A percentile compares a stretch with the other conserved stretches of the same genome.
phyloP scores from a whole-genome alignment of 2,797 vertebrate species.

The Fringilla coelebs region DNA sequence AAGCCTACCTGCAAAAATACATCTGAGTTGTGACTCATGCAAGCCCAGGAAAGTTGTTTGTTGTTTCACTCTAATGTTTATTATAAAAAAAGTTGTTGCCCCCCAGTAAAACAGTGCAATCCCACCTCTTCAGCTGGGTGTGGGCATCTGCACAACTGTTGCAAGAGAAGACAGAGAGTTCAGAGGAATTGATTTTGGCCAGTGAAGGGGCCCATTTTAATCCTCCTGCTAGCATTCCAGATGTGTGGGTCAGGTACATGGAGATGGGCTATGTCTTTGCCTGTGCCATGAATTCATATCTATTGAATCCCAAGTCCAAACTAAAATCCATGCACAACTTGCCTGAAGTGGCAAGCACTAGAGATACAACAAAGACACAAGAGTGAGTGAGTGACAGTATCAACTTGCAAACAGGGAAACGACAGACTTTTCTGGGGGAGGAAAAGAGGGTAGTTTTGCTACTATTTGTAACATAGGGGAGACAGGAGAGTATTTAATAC shows the following conservation, averaged over 20 bases:
- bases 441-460: not conserved
- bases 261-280: rapidly evolving
- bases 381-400: not conserved
- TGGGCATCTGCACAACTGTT: not conserved
- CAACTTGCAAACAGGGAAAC: not conserved
- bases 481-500: not conserved
- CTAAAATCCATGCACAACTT: not conserved
- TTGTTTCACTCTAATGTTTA: not conserved
- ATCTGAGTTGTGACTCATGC: not conserved
- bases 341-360: not conserved
- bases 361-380: not conserved
- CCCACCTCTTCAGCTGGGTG: not conserved
- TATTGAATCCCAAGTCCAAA: not conserved
- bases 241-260: rapidly evolving
- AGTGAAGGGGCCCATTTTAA: not conserved
- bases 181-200: not conserved
- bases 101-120: not conserved
- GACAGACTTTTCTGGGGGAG: not conserved
- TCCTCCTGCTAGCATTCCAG: not conserved
- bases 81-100: not conserved
- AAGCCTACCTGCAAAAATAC: not conserved
- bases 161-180: not conserved
- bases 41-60: not conserved
- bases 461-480: not conserved
- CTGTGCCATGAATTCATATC: rapidly evolving